Percentiles rank a stretch among this genome's conserved stretches.
Evolutionary conservation across 2,888 invertebrate species (phyloP).

Genomic region (Leptogaster cylindrica): DNA sequence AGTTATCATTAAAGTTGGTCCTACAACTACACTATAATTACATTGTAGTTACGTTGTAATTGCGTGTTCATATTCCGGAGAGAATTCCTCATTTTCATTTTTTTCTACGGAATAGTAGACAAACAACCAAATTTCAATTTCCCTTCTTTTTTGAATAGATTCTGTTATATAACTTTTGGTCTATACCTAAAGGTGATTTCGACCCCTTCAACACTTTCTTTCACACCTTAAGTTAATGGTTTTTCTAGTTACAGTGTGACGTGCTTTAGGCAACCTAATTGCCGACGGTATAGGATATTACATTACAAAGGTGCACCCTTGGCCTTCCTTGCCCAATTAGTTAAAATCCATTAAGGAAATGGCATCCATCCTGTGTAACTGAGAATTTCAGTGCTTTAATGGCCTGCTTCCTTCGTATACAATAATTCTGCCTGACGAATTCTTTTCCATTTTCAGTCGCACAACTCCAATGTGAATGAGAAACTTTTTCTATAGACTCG

Average conservation of each 20-base stretch:
- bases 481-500: background rate
- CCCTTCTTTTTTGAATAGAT: no score
- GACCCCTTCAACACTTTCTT: no score
- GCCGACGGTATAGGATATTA: background rate
- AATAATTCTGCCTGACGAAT: constrained; percentile 7
- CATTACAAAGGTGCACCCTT: constrained; percentile 8
- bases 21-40: no score
- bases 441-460: constrained; percentile 7
- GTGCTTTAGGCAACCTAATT: constrained; percentile 19
- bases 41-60: no score
- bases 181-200: no score
- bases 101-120: no score
- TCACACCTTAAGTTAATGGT: no score
- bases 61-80: no score
- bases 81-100: no score
- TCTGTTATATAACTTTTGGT: no score
- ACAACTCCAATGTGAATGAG: background rate
- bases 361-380: constrained; percentile 23
- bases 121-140: no score
- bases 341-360: constrained; percentile 41
- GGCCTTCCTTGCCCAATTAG: constrained; percentile 25
- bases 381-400: constrained; percentile 2
- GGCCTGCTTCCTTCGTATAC: background rate
- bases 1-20: no score
- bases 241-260: background rate